Conservation (phyloP, 2,888 invertebrate species). For the Eupithecia subfuscata region DNA sequence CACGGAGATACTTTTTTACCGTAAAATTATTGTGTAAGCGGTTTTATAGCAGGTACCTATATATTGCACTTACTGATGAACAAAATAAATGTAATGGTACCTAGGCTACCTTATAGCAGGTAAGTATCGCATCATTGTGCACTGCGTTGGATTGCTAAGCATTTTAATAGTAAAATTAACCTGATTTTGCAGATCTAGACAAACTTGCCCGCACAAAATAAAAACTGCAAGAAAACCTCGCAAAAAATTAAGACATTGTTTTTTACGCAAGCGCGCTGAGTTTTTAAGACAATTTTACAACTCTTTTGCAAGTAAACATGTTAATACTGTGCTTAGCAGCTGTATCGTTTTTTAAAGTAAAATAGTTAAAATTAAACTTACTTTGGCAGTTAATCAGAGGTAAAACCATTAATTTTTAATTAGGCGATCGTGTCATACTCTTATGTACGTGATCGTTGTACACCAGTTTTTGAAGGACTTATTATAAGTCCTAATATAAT, state of each 20-base stretch:
- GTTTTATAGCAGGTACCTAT: no score
- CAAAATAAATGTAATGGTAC: no score
- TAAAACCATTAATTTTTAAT: conserved; percentile 60
- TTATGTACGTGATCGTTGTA: no score
- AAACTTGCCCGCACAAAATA: background rate
- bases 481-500: no score
- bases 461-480: no score
- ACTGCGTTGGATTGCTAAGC: no score
- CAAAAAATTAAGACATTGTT: background rate
- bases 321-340: conserved; percentile 14
- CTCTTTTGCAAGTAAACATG: conserved; percentile 5
- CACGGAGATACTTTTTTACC: no score
- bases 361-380: conserved; percentile 32
- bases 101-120: no score
- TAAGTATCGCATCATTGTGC: no score
- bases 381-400: conserved; percentile 34
- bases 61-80: no score
- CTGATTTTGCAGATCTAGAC: background rate
- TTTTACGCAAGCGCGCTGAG: background rate
- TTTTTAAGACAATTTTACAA: background rate
- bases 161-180: no score
- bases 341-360: conserved; percentile 15
- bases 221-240: background rate
- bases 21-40: no score
- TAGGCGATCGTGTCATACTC: conserved; percentile 29